Percentiles rank a stretch among this genome's conserved stretches.
Evolutionary conservation across 2,113 vertebrate genomes (phyloP).

Genomic region (Periophthalmodon schlosseri): DNA sequence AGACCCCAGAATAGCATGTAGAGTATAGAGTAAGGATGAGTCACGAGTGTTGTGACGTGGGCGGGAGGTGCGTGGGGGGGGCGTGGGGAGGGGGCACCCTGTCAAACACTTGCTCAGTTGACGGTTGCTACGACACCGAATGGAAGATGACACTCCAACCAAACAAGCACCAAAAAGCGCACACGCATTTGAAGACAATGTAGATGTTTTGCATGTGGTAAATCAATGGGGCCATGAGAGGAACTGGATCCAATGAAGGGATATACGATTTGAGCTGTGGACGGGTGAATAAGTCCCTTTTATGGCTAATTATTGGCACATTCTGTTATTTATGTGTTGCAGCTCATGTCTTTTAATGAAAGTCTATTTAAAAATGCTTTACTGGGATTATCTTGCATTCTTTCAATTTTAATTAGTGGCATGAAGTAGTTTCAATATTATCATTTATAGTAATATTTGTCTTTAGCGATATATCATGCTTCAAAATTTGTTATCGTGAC

Average conservation of each 20-base stretch:
- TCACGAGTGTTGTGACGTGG: constrained; percentile 63
- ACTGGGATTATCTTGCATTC: no score
- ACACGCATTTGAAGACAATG: constrained; percentile 24
- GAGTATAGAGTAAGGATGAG: constrained; percentile 47
- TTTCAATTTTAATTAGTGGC: no score
- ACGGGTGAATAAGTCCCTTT: no score
- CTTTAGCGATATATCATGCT: no score
- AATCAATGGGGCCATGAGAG: neutral
- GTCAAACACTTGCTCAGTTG: constrained; percentile 49
- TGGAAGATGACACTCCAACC: constrained; percentile 42
- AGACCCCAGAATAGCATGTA: constrained; percentile 31
- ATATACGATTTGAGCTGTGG: no score
- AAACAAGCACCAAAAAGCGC: constrained; percentile 24
- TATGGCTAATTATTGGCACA: no score
- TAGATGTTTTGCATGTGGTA: neutral
- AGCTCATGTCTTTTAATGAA: no score
- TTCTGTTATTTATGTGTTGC: no score
- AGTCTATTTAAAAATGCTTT: no score
- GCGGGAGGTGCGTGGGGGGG: constrained; percentile 40
- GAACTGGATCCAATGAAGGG: neutral
- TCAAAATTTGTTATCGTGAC: no score
- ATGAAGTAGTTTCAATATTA: no score
- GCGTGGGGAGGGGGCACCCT: constrained; percentile 45
- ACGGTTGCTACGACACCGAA: constrained; percentile 69
- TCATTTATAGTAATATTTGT: no score